Conservation (phyloP, 2,113 vertebrate genomes). For the Cairina moschata region DNA sequence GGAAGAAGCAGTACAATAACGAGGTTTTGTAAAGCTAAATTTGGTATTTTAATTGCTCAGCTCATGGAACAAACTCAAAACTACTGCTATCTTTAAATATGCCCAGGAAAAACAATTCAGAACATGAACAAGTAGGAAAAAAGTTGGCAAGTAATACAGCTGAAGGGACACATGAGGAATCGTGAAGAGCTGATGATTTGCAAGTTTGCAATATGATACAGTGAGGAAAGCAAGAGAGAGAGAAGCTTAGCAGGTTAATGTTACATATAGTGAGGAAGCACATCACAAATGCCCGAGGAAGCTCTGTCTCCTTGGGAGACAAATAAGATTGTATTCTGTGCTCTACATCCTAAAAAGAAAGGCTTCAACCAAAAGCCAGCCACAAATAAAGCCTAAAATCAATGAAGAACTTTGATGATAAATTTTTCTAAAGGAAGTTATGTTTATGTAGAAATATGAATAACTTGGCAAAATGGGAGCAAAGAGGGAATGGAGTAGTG, state of each 20-base stretch:
- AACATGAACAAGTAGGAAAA: neutral
- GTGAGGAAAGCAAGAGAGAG: neutral
- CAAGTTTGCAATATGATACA: neutral
- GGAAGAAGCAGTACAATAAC: neutral
- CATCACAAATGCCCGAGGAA: neutral
- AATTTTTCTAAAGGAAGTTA: neutral
- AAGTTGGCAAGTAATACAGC: neutral
- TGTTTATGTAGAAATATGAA: neutral
- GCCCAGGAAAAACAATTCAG: neutral
- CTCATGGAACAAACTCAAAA: neutral
- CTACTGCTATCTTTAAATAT: neutral
- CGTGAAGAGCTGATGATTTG: neutral
- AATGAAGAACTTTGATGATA: neutral
- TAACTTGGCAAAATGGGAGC: neutral
- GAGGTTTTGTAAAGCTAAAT: neutral
- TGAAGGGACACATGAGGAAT: neutral
- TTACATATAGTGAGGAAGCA: neutral
- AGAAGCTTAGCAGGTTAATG: neutral
- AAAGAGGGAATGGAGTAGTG: neutral
- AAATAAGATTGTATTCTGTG: neutral
- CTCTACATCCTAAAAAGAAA: neutral
- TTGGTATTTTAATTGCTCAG: neutral
- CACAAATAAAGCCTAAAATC: neutral
- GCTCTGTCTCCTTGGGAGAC: neutral
- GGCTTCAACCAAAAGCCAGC: neutral